Conservation (phyloP, 2,797 vertebrate species). For the Fistularia commersonii region DNA sequence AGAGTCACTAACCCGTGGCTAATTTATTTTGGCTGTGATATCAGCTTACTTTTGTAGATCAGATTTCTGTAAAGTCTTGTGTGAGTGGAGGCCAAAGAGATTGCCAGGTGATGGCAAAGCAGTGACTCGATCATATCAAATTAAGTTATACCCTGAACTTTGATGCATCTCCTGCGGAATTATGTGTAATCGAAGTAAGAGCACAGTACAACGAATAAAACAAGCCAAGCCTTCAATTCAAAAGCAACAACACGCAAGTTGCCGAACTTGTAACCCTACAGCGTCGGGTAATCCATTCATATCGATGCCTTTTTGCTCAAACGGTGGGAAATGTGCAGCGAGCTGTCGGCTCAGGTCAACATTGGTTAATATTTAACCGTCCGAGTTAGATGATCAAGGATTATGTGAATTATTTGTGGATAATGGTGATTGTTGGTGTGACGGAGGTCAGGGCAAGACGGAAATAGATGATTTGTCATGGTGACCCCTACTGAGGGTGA, state of each 20-base stretch:
- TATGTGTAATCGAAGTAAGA: conserved; percentile 22
- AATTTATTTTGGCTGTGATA: conserved; percentile 56
- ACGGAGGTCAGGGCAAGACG: too few relatives aligned
- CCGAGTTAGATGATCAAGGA: not conserved
- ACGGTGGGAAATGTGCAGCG: not conserved
- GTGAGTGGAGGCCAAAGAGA: conserved; percentile 41
- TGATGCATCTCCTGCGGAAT: conserved; percentile 34
- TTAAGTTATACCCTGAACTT: conserved; percentile 35
- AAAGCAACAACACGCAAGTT: too few relatives aligned
- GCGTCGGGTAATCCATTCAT: not conserved
- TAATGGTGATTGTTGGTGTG: too few relatives aligned
- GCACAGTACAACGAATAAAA: conserved; percentile 8
- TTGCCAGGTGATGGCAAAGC: conserved; percentile 28
- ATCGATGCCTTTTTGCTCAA: conserved; percentile 1
- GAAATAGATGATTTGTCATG: too few relatives aligned
- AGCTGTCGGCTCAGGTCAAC: not conserved
- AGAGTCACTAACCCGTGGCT: conserved; percentile 41
- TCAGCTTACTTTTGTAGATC: conserved; percentile 61
- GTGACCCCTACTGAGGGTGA: too few relatives aligned
- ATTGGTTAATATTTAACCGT: not conserved
- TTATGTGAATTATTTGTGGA: not conserved
- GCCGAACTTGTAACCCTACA: too few relatives aligned
- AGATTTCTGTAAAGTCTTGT: conserved; percentile 57
- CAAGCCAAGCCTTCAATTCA: not conserved
- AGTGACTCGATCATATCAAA: conserved; percentile 31